Conservation (phyloP, 92 coral and sea anemone species). For the Isaurus tuberculatus region DNA sequence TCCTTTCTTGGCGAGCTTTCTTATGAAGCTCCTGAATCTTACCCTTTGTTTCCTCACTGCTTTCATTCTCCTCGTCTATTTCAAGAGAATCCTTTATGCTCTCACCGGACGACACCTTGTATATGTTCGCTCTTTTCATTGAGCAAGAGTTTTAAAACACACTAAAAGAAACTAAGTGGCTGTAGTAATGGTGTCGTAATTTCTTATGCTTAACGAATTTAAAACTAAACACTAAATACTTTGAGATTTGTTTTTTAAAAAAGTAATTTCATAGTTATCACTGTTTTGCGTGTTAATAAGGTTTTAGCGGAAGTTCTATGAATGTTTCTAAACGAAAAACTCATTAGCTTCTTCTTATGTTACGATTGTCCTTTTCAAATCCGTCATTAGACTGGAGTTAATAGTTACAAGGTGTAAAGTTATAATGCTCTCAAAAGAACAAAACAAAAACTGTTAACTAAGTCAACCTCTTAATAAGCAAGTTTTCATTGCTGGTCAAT, state of each 20-base stretch:
- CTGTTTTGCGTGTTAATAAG: conserved; percentile 2
- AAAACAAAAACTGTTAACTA: conserved; percentile 4
- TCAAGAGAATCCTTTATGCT: background rate
- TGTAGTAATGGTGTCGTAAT: background rate
- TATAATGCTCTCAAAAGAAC: background rate
- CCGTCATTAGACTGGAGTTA: background rate
- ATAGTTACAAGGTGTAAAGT: background rate
- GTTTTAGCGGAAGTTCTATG: conserved; percentile 5
- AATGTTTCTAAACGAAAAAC: background rate
- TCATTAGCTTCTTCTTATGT: background rate
- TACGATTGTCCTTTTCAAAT: background rate
- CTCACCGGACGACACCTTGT: background rate
- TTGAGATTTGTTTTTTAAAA: background rate
- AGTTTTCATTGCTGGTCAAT: background rate
- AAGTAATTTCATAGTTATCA: background rate
- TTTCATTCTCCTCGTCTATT: conserved; percentile 20
- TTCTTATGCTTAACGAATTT: background rate
- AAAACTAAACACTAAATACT: background rate
- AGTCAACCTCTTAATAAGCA: background rate
- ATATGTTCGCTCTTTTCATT: conserved; percentile 32
- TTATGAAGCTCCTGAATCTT: conserved; percentile 61
- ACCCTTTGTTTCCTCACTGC: conserved; percentile 34
- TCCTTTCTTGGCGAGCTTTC: conserved; percentile 70
- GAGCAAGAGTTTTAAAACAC: background rate
- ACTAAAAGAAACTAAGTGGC: background rate